Base-by-base conservation (phyloP, 2,113 vertebrate genomes). In the Sisor rabdophorus region DNA sequence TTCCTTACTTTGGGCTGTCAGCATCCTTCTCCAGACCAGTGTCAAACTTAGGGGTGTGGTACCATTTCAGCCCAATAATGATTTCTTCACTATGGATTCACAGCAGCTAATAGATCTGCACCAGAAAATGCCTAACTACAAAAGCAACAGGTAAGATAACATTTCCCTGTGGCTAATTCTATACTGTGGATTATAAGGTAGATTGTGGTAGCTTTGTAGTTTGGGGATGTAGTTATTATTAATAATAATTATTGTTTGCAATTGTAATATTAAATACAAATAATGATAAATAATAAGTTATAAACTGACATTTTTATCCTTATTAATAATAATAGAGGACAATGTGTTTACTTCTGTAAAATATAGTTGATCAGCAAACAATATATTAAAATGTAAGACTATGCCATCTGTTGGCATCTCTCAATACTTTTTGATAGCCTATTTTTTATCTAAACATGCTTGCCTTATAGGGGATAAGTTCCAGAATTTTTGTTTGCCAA, bases 1-100 rank as follows among this genome's bases (percentile, higher is more conserved):
- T 24, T 87, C 88, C 30, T 80, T 93, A 59, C 87, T 95, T 16
- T 94, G 91, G 86, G 86, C 81, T 0, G 87, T 96, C 79, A 93
- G 93, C 65, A 79, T 91, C 32, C 82, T 93, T 47, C 89, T 95
- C 17, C 91, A 88, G 76, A 89, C 91, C 1, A 86, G 91, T 0
- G 84, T 96, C 22, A 92, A 86, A 40, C 88, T 95, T 32, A 86
- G 87, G 40, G 92, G 82, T 19, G 84, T 85, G 1, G 74, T 78
- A 11, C 84, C 89, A 0, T 81, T 91, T 1, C 72, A 82, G 24
- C 10, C 73, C 30, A 81, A 24, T 82, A 75, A 20, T 53, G 86
- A 89, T 24, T 30, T 93, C 60, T 84, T 86, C 0, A 75, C 84
- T 10, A 79, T 89, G 20, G 81, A 87, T 24, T 16, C 81, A 12